A percentile compares a stretch with the other conserved stretches of the same genome.
These are phyloP conservation scores for Cryptotis parvus DNA, from an alignment of 2,113 vertebrate species.

Conservation along the genomic window DNA sequence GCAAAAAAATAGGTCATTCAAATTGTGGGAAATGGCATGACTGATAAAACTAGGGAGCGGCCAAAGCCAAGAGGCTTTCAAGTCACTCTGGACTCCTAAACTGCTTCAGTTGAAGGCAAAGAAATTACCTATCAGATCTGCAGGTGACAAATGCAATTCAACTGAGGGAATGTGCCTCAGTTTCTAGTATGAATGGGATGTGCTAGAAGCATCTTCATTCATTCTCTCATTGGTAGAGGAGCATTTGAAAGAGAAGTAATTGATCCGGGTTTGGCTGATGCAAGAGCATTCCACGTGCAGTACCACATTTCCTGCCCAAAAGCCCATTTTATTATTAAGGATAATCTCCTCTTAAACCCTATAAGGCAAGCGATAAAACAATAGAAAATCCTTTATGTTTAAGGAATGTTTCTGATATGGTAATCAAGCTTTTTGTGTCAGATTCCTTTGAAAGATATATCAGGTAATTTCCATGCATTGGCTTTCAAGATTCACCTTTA, in stretches of 20 bases:
- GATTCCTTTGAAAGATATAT: not conserved
- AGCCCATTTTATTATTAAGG: too few species aligned
- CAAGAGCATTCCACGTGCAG: not conserved
- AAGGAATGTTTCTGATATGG: not conserved
- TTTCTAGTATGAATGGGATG: not conserved
- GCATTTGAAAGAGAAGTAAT: not conserved
- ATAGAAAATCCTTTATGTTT: too few species aligned
- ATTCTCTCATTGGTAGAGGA: not conserved
- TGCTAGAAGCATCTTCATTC: too few species aligned
- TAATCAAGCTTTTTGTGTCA: not conserved
- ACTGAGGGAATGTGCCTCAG: not conserved
- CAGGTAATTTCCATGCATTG: not conserved
- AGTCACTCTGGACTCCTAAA: not conserved
- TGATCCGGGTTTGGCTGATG: too few species aligned
- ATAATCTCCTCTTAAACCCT: not conserved
- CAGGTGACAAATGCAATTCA: fast-evolving
- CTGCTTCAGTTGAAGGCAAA: not conserved
- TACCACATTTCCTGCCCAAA: too few species aligned
- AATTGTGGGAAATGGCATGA: not conserved
- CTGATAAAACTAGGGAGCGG: fast-evolving
- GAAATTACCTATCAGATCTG: not conserved
- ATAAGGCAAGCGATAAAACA: not conserved
- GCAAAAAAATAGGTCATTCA: not conserved
- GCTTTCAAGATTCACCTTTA: too few species aligned
- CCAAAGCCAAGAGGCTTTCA: not conserved